Evolutionary conservation across 2,888 invertebrate species (phyloP), one percentile per base, ranked within the genome.

Genomic region (Sicus ferrugineus): DNA sequence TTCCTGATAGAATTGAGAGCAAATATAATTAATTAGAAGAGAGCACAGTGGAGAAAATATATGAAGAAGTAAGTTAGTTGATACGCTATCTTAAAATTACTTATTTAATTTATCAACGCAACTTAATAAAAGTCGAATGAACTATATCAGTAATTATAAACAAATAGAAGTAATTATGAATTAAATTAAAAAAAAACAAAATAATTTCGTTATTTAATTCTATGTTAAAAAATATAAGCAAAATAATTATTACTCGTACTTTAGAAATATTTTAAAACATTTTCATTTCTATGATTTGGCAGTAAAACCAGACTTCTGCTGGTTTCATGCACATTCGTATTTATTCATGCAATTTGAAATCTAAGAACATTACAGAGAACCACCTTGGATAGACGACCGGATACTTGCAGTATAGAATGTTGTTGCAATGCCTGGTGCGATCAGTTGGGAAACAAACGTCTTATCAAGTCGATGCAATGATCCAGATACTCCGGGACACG

Each of bases 351-450:
- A n/a, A n/a, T n/a, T n/a, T n/a, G n/a, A n/a, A n/a, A n/a, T n/a
- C n/a, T n/a, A n/a, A 21, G 2, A 4, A 21, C n/a, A 50, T 26
- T 26, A 54, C 14, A 54, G 54, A 54, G 54, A 54, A 54, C 26
- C 3, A 19, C 9, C 28, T 56, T 30, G 30, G 11, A 23, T 52
- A 42, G 42, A 3, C 42, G 11, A 38, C 11, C n/a, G 14, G n/a
- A 42, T 16, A 42, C 42, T 2, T 42, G 42, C 30, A n/a, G 16
- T 63, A 48, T 63, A 67, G 46, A 67, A 67, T 67, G 67, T 59
- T 67, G 46, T 48, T 58, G 48, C 58, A 59, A 31, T 21, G 58
- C 23, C 4, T 19, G 2, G 23, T 30, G n/a, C 59, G 59, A 30
- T 58, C 48, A 59, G 67, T 67, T n/a, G 23, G 31, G 19, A 28